These are phyloP conservation scores for Rhinoptilus africanus DNA, from an alignment of 2,113 vertebrate species.

Conservation along the genomic window DNA sequence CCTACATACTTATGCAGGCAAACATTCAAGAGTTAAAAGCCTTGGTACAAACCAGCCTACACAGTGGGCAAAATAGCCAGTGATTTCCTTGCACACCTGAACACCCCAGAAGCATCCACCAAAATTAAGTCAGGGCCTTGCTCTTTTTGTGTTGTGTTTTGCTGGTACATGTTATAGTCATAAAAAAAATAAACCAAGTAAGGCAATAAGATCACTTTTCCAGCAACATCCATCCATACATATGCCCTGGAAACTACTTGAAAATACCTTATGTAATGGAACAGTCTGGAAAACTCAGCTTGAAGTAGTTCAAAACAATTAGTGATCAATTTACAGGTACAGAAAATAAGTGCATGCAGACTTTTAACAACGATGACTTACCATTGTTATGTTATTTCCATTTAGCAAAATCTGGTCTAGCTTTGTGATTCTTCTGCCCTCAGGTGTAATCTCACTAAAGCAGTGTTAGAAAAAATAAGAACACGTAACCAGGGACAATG, in stretches of 20 bases:
- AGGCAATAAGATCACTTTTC: background rate
- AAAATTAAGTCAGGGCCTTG: background rate
- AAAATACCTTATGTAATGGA: background rate
- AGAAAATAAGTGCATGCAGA: background rate
- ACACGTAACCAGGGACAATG: background rate
- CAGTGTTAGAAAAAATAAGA: background rate
- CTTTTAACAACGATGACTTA: constrained; percentile 42
- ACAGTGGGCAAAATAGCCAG: background rate
- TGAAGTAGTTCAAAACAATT: background rate
- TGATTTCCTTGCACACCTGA: background rate
- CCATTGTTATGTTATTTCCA: constrained; percentile 99
- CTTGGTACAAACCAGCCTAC: background rate
- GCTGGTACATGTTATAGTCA: no score
- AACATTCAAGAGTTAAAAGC: background rate
- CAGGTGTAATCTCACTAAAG: constrained; percentile 93
- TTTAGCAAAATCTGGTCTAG: constrained; percentile 97
- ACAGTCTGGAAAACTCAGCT: background rate
- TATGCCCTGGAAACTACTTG: background rate
- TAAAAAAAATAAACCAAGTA: no score
- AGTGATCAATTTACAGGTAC: accelerated
- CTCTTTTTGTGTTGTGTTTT: background rate
- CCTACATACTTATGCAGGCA: background rate
- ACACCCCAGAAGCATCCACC: background rate
- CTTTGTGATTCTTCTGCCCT: constrained; percentile 95
- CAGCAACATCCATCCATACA: background rate